These are phyloP conservation scores for Ruditapes philippinarum DNA, from an alignment of 1,140 invertebrate genomes.

Conservation along the genomic window DNA sequence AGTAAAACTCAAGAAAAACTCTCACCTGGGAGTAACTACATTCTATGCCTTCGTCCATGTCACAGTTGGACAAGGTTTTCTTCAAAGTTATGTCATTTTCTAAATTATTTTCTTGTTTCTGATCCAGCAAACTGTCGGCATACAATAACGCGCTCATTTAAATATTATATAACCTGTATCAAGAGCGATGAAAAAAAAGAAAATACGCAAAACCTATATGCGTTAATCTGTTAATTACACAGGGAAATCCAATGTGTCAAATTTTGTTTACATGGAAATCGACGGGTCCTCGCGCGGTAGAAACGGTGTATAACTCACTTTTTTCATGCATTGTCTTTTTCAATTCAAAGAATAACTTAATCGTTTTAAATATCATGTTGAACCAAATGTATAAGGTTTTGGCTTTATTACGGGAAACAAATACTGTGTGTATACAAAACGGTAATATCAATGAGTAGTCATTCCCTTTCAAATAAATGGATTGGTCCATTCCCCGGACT, in stretches of 20 bases:
- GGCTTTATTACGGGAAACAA: too few species aligned
- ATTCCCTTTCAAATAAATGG: background rate
- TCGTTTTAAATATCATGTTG: too few species aligned
- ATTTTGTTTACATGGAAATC: slow-evolving; percentile 11
- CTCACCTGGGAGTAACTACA: background rate
- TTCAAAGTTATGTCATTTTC: background rate
- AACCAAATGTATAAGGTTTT: too few species aligned
- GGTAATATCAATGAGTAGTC: too few species aligned
- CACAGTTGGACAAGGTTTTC: background rate
- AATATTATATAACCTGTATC: too few species aligned
- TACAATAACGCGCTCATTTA: background rate
- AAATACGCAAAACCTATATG: background rate
- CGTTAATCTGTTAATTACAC: background rate
- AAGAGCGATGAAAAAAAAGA: background rate
- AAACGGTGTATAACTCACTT: too few species aligned
- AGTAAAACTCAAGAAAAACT: too few species aligned
- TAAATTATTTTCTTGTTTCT: background rate
- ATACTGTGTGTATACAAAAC: too few species aligned
- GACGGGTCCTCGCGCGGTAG: background rate
- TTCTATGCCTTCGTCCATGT: slow-evolving; percentile 5
- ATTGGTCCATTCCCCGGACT: background rate
- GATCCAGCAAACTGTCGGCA: background rate
- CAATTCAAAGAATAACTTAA: too few species aligned
- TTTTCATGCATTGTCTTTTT: too few species aligned
- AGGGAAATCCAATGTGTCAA: background rate